Evolutionary conservation across 2,113 vertebrate genomes (phyloP).

Genomic region (Trachemys scripta): DNA sequence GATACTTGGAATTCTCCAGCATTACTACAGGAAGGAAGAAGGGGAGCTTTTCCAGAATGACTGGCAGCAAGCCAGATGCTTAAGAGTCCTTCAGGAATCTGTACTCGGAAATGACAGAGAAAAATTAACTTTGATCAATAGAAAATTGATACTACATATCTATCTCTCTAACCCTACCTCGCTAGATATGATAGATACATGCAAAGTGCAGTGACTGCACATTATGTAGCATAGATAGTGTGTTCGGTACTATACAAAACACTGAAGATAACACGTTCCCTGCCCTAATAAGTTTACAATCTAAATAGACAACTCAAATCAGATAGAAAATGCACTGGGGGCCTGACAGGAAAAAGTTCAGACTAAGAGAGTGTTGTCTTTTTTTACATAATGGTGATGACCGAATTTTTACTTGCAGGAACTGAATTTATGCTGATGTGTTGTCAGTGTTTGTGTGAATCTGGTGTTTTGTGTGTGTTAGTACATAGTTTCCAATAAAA

Average conservation of each 20-base stretch:
- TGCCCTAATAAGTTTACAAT: slow-evolving; percentile 35
- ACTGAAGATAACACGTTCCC: slow-evolving; percentile 29
- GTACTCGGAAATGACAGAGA: neutral
- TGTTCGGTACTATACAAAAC: neutral
- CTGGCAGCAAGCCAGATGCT: slow-evolving; percentile 3
- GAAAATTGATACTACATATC: neutral
- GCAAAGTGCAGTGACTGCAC: neutral
- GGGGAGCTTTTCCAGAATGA: slow-evolving; percentile 23
- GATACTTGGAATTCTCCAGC: neutral
- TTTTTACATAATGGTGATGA: slow-evolving; percentile 16
- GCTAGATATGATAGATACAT: accelerated
- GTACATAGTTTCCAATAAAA: slow-evolving; percentile 1
- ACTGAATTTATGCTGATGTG: slow-evolving; percentile 27
- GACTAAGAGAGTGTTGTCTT: slow-evolving; percentile 34
- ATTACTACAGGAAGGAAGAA: slow-evolving; percentile 7
- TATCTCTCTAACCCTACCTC: neutral
- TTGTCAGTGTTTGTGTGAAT: slow-evolving; percentile 34
- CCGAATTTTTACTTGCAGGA: slow-evolving; percentile 42
- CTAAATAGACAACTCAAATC: neutral
- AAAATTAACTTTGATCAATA: neutral
- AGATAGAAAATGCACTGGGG: slow-evolving; percentile 6
- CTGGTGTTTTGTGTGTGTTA: slow-evolving; percentile 10
- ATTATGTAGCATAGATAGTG: neutral
- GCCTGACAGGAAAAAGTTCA: neutral
- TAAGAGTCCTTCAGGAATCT: neutral